Evolutionary conservation across 2,113 vertebrate species (phyloP), one percentile per base, ranked within the genome.

Genomic region (Sceloporus undulatus): DNA sequence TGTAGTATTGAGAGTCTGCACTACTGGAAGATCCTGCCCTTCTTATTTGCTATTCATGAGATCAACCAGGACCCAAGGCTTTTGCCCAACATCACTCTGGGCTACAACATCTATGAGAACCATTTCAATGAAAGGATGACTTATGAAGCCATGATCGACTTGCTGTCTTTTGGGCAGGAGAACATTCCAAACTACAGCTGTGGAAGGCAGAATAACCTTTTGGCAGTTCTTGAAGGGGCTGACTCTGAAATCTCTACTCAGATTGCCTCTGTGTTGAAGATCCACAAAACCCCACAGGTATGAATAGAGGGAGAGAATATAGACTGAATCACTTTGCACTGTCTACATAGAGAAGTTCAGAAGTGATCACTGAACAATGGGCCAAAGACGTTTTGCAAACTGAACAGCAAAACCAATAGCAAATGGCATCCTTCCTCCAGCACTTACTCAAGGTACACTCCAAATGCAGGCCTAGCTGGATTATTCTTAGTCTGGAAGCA

Each of bases 231-330:
- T 18, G 79, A 80, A 59, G 54, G 54, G n/a, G 54, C 52, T 2
- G n/a, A 62, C 54, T 11, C 79, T 62, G 79, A 1, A 3, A 59
- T 80, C 18, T 59, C 79, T 0, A 59, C 0, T 0, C 54, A 59
- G 2, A 80, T 80, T 0, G 1, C 79, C 18, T 34, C 16, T 16
- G 34, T 80, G 29, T n/a, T 80, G 54, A 16, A 1, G 54, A 80
- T 59, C 54, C 62, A 59, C 54, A 80, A 80, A 80, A 80, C 56
- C 7, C 79, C 79, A 80, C 79, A 80, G 79, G 79, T 80, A 80
- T 59, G 79, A 23, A 4, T 6, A 25, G 68, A 48, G 68, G 4
- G 5, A 3, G 23, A 9, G 27, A 25, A 23, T 19, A 13, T 9
- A 59, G 56, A 2, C 18, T 19, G 18, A 62, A 14, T 62, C 18